Evolutionary conservation across 2,113 vertebrate genomes (phyloP), one percentile per base, ranked within the genome.

Genomic region (Dermatemys mawii): DNA sequence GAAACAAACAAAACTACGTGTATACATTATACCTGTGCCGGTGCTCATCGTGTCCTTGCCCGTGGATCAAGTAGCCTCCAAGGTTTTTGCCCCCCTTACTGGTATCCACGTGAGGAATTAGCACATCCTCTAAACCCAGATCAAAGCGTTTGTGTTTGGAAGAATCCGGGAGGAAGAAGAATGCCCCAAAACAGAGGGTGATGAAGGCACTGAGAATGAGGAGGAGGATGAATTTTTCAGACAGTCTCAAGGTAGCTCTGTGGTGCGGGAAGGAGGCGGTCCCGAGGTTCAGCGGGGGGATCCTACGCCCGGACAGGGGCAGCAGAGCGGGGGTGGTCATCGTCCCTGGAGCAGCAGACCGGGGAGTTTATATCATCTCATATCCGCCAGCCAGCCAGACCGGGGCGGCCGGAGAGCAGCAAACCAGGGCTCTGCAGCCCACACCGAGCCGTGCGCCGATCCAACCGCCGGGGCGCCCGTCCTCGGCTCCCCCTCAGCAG

Each of bases 181-280:
- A 99, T 86, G 99, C 99, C 96, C 99, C 99, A 93, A 99, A 99
- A 95, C 99, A 99, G 93, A 99, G 98, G 78, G 99, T 99, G 98
- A 99, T 99, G 98, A 99, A 99, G 99, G 99, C 99, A 99, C 99
- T 99, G 96, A 99, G 99, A 81, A 99, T 99, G 83, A 99, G 99
- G 95, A 99, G 99, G 93, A 99, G 98, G 97, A 99, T 99, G 90
- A 99, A 99, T 98, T 99, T 99, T 97, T 99, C 99, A 0, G 99
- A 99, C 67, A 99, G 99, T 98, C 99, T 98, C 98, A 99, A 94
- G 67, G 99, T 99, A 38, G 99, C 99, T 92, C 99, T 97, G 98
- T 99, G 99, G 95, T 99, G 99, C 0, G 99, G 98, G 96, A 99
- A 99, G 49, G 99, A 98, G 51, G 99, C 98, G 41, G 99, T 97